A percentile compares a stretch with the other conserved stretches of the same genome.
Evolutionary conservation across 2,888 invertebrate genomes (phyloP).

Genomic region (Nomada ferruginata): DNA sequence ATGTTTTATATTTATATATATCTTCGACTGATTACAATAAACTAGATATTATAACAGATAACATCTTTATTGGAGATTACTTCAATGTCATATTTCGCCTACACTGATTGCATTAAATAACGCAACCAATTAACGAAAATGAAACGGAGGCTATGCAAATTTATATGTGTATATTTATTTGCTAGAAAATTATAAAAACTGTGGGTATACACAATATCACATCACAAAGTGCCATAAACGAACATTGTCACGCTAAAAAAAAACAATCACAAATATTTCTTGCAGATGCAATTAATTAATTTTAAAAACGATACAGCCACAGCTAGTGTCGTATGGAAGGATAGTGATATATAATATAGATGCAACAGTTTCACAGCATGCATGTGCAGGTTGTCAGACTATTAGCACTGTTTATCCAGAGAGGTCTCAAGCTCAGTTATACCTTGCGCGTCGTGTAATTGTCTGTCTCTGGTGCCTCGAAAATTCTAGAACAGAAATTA

Average conservation of each 20-base stretch:
- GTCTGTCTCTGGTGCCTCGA: background rate
- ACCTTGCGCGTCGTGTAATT: slow-evolving; percentile 15
- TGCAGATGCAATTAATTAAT: too few relatives aligned
- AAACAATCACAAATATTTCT: background rate
- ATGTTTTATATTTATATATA: too few relatives aligned
- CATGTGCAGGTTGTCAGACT: background rate
- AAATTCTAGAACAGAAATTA: background rate
- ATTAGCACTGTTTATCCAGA: slow-evolving; percentile 50
- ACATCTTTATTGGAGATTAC: background rate
- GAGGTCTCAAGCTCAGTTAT: slow-evolving; percentile 41
- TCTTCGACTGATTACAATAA: background rate
- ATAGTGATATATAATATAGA: background rate
- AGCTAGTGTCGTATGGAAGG: background rate
- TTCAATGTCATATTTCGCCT: background rate
- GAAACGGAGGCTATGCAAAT: background rate
- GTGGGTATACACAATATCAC: background rate
- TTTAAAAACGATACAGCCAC: background rate
- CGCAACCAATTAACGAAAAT: too few relatives aligned
- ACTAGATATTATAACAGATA: background rate
- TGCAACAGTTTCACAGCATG: background rate
- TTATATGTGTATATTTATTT: slow-evolving; percentile 4
- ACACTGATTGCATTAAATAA: too few relatives aligned
- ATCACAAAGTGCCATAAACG: background rate
- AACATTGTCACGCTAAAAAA: background rate
- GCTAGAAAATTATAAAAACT: background rate